Conservation (phyloP, 2,113 vertebrate genomes). For the Sander lucioperca region DNA sequence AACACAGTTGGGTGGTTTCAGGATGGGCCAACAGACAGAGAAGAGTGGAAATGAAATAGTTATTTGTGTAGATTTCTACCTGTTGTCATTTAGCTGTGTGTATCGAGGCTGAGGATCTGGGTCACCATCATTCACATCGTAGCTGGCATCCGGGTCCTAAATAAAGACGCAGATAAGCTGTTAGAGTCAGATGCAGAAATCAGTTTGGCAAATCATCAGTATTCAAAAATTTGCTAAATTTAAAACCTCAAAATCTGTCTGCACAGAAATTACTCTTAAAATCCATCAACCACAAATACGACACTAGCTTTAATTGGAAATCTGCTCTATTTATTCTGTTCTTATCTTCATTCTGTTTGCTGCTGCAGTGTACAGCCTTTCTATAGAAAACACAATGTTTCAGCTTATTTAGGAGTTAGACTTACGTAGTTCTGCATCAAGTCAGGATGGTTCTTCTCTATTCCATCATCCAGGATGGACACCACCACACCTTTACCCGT, state of each 20-base stretch:
- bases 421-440: constrained; percentile 95
- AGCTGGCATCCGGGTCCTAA: constrained; percentile 90
- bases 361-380: background rate
- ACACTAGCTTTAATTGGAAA: constrained; percentile 7
- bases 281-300: background rate
- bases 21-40: background rate
- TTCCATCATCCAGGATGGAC: constrained; percentile 97
- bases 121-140: constrained; percentile 98
- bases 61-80: constrained; percentile 67
- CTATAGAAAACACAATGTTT: background rate
- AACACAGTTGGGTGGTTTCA: constrained; percentile 13
- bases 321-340: background rate
- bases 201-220: background rate
- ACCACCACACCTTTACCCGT: constrained; percentile 95
- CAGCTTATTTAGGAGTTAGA: constrained; percentile 19
- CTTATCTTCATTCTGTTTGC: background rate
- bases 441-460: constrained; percentile 98
- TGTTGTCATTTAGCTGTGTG: constrained; percentile 95
- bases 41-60: constrained; percentile 15
- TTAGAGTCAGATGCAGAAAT: background rate
- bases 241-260: background rate
- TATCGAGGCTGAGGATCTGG: constrained; percentile 96
- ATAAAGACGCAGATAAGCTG: constrained; percentile 17
- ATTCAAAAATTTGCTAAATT: background rate
- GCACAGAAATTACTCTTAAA: background rate